phyloP scores from a whole-genome alignment of 2,888 invertebrate species.

The Noctuana brunneofusca region DNA sequence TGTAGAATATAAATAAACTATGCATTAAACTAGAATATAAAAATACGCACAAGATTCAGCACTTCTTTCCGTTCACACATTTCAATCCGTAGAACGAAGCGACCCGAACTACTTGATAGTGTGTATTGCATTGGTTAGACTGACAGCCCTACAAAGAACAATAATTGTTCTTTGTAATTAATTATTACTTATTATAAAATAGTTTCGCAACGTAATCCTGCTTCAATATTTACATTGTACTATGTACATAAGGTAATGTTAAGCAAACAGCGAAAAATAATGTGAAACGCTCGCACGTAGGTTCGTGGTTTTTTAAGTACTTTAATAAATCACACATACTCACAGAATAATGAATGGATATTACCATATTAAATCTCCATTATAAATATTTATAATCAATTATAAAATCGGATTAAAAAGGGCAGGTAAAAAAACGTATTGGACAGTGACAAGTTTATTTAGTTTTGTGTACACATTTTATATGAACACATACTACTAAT shows the following conservation, averaged over 20 bases:
- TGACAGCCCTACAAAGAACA: too few relatives aligned
- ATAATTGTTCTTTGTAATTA: too few relatives aligned
- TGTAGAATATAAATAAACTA: too few relatives aligned
- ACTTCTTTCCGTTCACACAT: too few relatives aligned
- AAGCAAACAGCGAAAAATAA: constrained; percentile 12
- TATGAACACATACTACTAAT: too few relatives aligned
- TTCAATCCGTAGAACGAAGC: too few relatives aligned
- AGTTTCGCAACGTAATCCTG: constrained; percentile 10
- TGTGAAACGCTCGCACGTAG: constrained; percentile 4
- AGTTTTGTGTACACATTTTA: neutral
- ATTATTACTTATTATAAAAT: neutral
- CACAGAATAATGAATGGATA: constrained; percentile 14
- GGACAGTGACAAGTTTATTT: neutral
- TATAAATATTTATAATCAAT: constrained; percentile 11
- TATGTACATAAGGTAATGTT: constrained; percentile 16
- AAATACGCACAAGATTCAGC: too few relatives aligned
- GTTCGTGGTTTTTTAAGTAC: constrained; percentile 8
- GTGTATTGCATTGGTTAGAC: too few relatives aligned
- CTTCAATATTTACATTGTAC: constrained; percentile 23
- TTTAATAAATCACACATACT: constrained; percentile 6
- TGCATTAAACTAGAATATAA: too few relatives aligned
- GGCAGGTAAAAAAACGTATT: neutral
- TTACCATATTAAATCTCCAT: constrained; percentile 6
- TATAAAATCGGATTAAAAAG: neutral
- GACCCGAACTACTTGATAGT: too few relatives aligned